Evolutionary conservation across 2,113 vertebrate species (phyloP), one percentile per base, ranked within the genome.

Genomic region (Callocephalon fimbriatum): DNA sequence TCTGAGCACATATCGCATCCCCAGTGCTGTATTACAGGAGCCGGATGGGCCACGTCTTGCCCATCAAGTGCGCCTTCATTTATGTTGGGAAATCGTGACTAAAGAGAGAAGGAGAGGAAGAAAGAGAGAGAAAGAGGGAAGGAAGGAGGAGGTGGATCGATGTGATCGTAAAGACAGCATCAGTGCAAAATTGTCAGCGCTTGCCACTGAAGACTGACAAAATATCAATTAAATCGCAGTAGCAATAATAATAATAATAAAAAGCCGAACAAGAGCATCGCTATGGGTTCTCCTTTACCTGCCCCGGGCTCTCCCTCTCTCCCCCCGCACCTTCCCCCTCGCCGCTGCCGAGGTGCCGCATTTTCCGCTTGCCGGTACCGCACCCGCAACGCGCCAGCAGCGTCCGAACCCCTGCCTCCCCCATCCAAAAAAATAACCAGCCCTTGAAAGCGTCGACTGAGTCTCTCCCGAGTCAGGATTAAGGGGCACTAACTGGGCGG

Each of bases 401-500:
- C 5, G 7, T 42, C 82, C 77, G 81, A 67, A 67, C 38, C 62
- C 15, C 84, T 84, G 65, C 73, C 73, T 89, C 85, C 70, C 81
- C 58, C 66, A 79, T 79, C 18, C 81, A 80, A 73, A 73, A 82
- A 82, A 92, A 76, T 10, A 96, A 94, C 90, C 92, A 87, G 85
- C 29, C 14, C 37, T 90, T 26, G 71, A 81, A 85, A 95, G 75
- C 75, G 45, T 75, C 72, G 35, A 56, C 72, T 68, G 65, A 92
- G 74, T 94, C 89, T 65, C 62, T 94, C 88, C 32, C 53, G 75
- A 93, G 73, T 95, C 89, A 81, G 86, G 94, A 91, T 97, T 94
- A 94, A 86, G 94, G 88, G 90, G 94, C 82, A 95, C 92, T 94
- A 93, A 95, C 82, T 81, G 92, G 92, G 92, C 95, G 76, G 90